phyloP scores from a whole-genome alignment of 2,113 vertebrate genomes.

The Riparia riparia region DNA sequence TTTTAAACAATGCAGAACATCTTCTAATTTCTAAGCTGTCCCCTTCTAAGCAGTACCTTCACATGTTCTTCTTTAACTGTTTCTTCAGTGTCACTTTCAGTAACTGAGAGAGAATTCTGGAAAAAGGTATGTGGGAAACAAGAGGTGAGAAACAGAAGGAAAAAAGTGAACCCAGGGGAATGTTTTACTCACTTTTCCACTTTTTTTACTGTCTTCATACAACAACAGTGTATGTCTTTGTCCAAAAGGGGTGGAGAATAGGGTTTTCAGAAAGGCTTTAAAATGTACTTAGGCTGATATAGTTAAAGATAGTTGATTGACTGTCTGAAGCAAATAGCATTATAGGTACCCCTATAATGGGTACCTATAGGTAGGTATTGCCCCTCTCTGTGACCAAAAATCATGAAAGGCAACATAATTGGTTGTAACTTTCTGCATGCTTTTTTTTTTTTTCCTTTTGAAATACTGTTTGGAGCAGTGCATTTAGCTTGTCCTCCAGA shows the following conservation, averaged over 20 bases:
- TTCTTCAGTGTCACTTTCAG: background rate
- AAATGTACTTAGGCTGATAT: background rate
- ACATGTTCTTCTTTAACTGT: background rate
- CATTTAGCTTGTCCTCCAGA: background rate
- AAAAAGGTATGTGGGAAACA: background rate
- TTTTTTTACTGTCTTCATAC: background rate
- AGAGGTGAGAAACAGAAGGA: background rate
- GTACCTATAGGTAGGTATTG: too few species aligned
- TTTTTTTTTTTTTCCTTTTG: background rate
- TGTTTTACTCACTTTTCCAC: background rate
- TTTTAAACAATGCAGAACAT: background rate
- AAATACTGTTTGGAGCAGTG: background rate
- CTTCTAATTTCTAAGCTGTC: background rate
- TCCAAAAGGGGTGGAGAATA: background rate
- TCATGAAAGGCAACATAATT: background rate
- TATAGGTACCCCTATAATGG: background rate
- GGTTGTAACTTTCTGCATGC: background rate
- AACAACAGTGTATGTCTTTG: background rate
- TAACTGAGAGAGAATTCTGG: background rate
- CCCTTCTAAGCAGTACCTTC: background rate
- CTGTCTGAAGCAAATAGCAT: background rate
- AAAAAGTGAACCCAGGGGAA: background rate
- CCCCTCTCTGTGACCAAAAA: background rate
- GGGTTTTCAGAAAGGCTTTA: background rate
- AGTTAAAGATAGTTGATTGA: background rate